Evolutionary conservation across 2,113 vertebrate genomes (phyloP).

Genomic region (Solenodon paradoxus): DNA sequence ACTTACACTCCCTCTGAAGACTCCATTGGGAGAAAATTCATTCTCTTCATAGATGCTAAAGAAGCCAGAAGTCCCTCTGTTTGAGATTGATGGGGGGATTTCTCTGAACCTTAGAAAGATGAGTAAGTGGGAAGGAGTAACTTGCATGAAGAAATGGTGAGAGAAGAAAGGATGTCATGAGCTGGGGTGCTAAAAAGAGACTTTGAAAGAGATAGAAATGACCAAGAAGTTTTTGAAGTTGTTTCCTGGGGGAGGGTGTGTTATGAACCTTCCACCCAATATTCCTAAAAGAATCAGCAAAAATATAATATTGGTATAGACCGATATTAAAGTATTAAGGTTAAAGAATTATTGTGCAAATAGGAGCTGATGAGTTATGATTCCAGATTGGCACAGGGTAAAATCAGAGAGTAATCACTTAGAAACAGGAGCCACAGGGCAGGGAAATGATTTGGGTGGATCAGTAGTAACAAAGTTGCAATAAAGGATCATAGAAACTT

Average conservation of each 20-base stretch:
- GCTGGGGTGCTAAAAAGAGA: not conserved
- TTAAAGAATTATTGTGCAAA: not conserved
- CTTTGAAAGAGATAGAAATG: not conserved
- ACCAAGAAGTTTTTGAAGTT: not conserved
- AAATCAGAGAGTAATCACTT: not conserved
- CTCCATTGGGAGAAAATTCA: not conserved
- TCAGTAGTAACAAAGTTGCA: not conserved
- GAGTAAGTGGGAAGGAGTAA: not conserved
- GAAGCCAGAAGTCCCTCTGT: not conserved
- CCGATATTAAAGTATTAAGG: not conserved
- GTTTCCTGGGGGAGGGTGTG: not conserved
- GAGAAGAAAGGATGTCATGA: not conserved
- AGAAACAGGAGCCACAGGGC: not conserved
- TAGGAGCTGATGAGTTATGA: not conserved
- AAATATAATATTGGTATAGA: too few relatives aligned
- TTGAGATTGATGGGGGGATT: not conserved
- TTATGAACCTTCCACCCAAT: not conserved
- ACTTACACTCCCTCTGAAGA: not conserved
- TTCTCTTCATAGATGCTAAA: not conserved
- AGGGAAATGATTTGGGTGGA: not conserved
- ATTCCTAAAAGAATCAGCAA: not conserved
- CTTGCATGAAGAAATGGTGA: not conserved
- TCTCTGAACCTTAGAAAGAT: not conserved
- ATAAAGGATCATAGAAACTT: not conserved
- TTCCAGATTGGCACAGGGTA: not conserved